Conservation (phyloP, 64 coral and sea anemone genomes). For the Astreopora myriophthalma region DNA sequence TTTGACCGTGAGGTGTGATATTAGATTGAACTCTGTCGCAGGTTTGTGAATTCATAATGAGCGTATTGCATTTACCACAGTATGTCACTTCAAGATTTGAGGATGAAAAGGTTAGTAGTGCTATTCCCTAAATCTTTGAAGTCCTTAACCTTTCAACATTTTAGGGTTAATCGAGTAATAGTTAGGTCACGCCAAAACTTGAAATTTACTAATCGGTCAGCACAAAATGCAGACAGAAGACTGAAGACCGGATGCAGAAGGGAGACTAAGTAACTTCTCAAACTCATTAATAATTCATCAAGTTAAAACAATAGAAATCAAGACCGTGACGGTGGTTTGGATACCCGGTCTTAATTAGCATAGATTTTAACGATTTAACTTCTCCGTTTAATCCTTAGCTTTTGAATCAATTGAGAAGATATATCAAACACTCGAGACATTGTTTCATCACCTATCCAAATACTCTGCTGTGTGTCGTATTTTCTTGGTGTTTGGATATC, state of each 20-base stretch:
- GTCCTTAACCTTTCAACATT: too few relatives aligned
- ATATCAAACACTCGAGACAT: conserved; percentile 44
- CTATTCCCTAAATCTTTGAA: conserved; percentile 35
- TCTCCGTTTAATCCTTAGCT: conserved; percentile 34
- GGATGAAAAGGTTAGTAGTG: conserved; percentile 23
- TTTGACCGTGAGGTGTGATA: conserved; percentile 17
- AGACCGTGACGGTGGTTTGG: conserved; percentile 19
- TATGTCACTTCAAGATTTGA: conserved; percentile 53
- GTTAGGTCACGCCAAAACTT: background rate
- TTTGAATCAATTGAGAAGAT: conserved; percentile 25
- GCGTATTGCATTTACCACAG: conserved; percentile 43
- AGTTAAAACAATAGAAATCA: conserved; percentile 49
- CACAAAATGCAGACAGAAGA: too few relatives aligned
- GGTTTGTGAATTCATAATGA: conserved; percentile 43
- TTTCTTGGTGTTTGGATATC: background rate
- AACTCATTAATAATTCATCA: conserved; percentile 34
- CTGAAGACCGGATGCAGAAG: too few relatives aligned
- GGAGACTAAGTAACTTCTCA: too few relatives aligned
- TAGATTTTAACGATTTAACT: conserved; percentile 2
- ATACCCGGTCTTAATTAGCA: conserved; percentile 25
- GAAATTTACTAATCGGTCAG: background rate
- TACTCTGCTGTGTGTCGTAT: background rate
- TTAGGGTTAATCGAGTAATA: background rate
- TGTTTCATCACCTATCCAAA: conserved; percentile 34
- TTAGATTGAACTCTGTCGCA: conserved; percentile 1